phyloP scores from a whole-genome alignment of 2,113 vertebrate genomes.

The Dryoscopus gambensis region DNA sequence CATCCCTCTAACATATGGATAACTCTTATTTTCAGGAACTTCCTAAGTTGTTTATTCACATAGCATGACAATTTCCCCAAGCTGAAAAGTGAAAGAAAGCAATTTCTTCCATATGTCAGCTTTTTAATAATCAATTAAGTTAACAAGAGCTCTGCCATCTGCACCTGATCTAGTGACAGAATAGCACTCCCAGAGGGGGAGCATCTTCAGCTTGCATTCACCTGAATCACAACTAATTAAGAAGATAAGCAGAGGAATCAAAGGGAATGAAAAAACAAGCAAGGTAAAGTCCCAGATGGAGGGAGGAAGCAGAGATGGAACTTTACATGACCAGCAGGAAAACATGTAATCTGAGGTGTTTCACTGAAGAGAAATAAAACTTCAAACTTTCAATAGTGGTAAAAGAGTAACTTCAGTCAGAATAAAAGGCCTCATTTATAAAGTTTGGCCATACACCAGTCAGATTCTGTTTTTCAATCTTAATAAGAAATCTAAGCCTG shows the following conservation, averaged over 20 bases:
- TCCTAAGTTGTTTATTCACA: neutral
- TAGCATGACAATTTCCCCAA: neutral
- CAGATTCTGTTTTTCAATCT: neutral
- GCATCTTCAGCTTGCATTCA: neutral
- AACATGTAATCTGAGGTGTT: neutral
- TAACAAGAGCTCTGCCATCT: constrained; percentile 18
- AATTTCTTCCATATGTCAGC: constrained; percentile 21
- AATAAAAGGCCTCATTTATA: neutral
- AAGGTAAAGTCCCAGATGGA: neutral
- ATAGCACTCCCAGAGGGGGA: neutral
- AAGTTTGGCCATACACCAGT: neutral
- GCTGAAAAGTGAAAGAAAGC: neutral
- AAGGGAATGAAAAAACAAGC: neutral
- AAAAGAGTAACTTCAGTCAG: neutral
- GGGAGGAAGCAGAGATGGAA: neutral
- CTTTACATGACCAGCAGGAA: neutral
- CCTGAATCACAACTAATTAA: constrained; percentile 1
- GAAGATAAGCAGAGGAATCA: neutral
- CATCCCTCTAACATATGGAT: neutral
- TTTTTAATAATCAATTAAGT: constrained; percentile 46
- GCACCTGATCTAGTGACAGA: constrained; percentile 34
- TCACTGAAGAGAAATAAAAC: neutral
- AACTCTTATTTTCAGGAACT: neutral
- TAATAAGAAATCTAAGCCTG: neutral
- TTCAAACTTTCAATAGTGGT: neutral